Base-by-base conservation (phyloP, 2,797 vertebrate genomes). In the Molossus alvarezi region DNA sequence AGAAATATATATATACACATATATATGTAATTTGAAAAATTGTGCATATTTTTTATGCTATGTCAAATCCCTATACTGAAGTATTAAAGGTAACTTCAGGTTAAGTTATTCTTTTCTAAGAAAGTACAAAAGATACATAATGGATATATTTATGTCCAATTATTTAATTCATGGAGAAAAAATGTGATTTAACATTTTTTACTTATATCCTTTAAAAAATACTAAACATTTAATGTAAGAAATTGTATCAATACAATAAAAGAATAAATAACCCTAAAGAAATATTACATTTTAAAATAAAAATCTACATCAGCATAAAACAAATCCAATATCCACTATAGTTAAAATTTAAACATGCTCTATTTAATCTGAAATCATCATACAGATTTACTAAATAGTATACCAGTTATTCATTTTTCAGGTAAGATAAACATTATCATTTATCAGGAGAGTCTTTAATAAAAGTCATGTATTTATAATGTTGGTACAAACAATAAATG, bases 381-480 rank as follows among this genome's bases (percentile, higher is more conserved):
- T 79, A 85, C 45, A 73, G 21, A 91, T 60, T 23, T 58, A 85
- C 14, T 84, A 90, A 77, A 88, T 11, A 87, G 4, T 73, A 9
- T 72, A 97, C 21, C 25, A 57, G 11, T 93, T 95, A 90, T 53
- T 93, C 58, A 27, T 91, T 92, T 85, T 64, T 82, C 81, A 80
- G 65, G 41, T 94, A 95, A 94, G 60, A 96, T 14, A 5, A 94
- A 75, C 94, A 88, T 92, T 91, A 85, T 13, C 64, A 58, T 79
- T 93, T 97, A 72, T 77, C 65, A 84, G 55, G 9, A 80, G 4
- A 94, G 37, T 29, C 1, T 84, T 97, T 93, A 92, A 87, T 67
- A 91, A 97, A 96, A 41, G 3, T 79, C 41, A 92, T 93, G 8
- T 96, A 96, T 98, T 97, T 82, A 95, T 93, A 97, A 96, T 97